phyloP scores from a whole-genome alignment of 1,140 invertebrate species.

The Campoletis sonorensis region DNA sequence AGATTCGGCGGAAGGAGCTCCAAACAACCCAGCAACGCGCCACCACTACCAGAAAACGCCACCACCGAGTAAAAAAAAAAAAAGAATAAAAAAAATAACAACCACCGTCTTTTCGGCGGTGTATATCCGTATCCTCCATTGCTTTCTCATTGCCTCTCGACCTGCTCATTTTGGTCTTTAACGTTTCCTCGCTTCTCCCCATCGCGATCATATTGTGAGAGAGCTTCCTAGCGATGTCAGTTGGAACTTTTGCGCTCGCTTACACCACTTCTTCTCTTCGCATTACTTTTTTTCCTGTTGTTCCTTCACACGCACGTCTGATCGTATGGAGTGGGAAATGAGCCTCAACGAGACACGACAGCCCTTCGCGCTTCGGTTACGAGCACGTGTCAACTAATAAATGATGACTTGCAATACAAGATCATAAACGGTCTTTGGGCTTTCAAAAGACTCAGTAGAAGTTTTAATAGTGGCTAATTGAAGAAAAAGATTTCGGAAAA shows the following conservation, averaged over 20 bases:
- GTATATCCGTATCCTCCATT: slow-evolving; percentile 1
- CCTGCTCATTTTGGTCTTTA: not conserved
- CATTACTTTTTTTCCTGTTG: not conserved
- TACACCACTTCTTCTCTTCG: not conserved
- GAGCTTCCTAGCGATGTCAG: not conserved
- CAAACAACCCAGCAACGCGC: slow-evolving; percentile 17
- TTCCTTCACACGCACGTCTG: not conserved
- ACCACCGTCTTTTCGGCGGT: slow-evolving; percentile 1
- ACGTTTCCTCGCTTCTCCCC: slow-evolving; percentile 12
- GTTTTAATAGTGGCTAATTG: too few relatives aligned
- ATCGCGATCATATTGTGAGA: slow-evolving; percentile 25
- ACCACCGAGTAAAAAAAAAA: not conserved
- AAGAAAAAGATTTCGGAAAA: too few relatives aligned
- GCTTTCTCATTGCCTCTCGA: slow-evolving; percentile 26
- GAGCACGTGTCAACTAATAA: slow-evolving; percentile 33
- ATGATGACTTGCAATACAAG: not conserved
- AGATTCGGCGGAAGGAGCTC: slow-evolving; percentile 27
- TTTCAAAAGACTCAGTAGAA: too few relatives aligned
- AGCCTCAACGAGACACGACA: not conserved
- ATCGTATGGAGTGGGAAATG: not conserved
- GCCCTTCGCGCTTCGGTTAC: not conserved
- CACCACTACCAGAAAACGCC: slow-evolving; percentile 8
- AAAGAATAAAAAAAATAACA: not conserved
- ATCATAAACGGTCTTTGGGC: not conserved
- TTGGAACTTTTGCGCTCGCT: not conserved